Percentiles rank a stretch among this genome's conserved stretches.
Evolutionary conservation across 2,888 invertebrate species (phyloP).

Genomic region (Epirrhoe tristata): DNA sequence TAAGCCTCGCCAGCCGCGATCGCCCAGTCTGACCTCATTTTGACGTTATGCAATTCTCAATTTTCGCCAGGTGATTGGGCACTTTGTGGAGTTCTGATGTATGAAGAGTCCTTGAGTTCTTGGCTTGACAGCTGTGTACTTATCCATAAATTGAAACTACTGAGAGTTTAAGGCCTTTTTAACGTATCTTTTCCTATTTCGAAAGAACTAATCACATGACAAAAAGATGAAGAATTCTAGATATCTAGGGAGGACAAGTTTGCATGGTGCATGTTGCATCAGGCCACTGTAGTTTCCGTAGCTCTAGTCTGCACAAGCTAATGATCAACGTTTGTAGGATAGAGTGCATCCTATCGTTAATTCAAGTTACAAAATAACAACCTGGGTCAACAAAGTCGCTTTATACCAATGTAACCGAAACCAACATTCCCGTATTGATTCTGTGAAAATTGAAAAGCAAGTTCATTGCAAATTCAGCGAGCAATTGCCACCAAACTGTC

Average conservation of each 20-base stretch:
- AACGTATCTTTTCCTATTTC: no score
- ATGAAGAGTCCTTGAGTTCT: not conserved
- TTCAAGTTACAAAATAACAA: no score
- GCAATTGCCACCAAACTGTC: slow-evolving; percentile 33
- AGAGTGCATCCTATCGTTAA: no score
- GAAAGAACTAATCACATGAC: no score
- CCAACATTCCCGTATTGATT: slow-evolving; percentile 16
- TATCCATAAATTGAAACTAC: not conserved
- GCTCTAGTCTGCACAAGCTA: no score
- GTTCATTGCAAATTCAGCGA: slow-evolving; percentile 32
- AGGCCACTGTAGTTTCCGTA: no score
- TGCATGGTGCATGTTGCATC: no score
- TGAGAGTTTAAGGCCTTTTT: not conserved
- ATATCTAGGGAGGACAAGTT: no score
- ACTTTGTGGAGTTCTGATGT: slow-evolving; percentile 10
- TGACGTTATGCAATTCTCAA: slow-evolving; percentile 23
- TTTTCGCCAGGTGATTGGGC: slow-evolving; percentile 24
- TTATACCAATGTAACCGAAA: not conserved
- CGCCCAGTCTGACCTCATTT: slow-evolving; percentile 31
- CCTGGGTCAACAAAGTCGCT: no score
- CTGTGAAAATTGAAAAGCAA: slow-evolving; percentile 25
- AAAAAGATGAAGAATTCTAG: no score
- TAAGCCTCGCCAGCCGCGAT: slow-evolving; percentile 18
- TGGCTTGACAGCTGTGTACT: not conserved
- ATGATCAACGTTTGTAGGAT: no score